A percentile compares a stretch with the other conserved stretches of the same genome.
These are phyloP conservation scores for Zosterops lateralis DNA, from an alignment of 2,113 vertebrate species.

Conservation along the genomic window DNA sequence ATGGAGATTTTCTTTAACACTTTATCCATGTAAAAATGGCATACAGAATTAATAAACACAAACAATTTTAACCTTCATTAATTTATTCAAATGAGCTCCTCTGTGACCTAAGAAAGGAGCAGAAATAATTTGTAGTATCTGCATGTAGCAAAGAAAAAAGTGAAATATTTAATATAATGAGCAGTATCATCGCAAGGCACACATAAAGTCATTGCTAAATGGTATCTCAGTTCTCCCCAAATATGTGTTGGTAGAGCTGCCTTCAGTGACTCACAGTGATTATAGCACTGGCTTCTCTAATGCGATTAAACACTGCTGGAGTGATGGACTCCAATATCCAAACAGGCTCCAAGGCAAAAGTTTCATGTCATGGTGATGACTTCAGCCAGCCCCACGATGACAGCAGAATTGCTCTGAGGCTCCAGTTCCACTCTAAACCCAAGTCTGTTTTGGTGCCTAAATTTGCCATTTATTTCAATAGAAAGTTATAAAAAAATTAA, in stretches of 20 bases:
- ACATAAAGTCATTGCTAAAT: neutral
- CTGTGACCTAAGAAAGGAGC: neutral
- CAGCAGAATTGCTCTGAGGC: neutral
- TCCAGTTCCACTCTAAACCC: neutral
- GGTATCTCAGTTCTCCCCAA: neutral
- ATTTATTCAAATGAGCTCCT: neutral
- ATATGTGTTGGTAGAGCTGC: neutral
- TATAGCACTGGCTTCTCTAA: neutral
- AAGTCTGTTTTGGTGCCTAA: neutral
- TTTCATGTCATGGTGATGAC: neutral
- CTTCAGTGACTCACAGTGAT: neutral
- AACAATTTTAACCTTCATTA: neutral
- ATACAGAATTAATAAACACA: neutral
- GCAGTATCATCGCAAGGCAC: neutral
- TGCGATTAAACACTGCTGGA: accelerated
- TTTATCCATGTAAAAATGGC: neutral
- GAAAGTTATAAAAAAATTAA: neutral
- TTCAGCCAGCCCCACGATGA: neutral
- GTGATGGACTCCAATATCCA: neutral
- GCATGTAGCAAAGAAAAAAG: neutral
- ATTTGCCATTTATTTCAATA: neutral
- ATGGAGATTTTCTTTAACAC: neutral
- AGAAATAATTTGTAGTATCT: neutral
- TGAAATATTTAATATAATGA: neutral
- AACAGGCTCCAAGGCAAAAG: neutral